Base-by-base conservation (phyloP, 2,888 invertebrate species). In the Pristionchus mayeri region DNA sequence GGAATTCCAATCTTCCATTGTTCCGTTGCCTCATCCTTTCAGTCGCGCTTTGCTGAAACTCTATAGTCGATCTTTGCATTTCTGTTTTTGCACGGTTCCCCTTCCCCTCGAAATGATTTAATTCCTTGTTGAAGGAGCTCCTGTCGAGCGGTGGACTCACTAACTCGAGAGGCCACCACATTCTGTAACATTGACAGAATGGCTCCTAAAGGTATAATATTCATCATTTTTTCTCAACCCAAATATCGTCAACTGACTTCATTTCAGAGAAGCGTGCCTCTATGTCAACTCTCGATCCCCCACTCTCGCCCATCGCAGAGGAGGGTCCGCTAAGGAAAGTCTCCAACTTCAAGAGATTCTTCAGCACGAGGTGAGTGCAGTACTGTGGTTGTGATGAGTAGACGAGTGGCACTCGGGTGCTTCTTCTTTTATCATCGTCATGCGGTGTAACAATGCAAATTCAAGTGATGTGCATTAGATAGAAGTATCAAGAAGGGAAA, bases 121-220 rank as follows among this genome's bases (percentile, higher is more conserved):
- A 71, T 44, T 71, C 71, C 71, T 71, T 24, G 71, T 40, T 40
- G 71, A 40, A 0, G 1, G 21, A n/a, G 13, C 24, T n/a, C 71
- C 40, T 71, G 37, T 44, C 71, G 71, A 40, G 71, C 18, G 71
- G 71, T 71, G 40, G 71, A 21, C 63, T 60, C 60, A 60, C 30
- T 30, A 34, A 34, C 4, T 40, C 54, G 54, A 18, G n/a, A n/a
- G 9, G 18, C 18, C 24, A 40, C 9, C 3, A 9, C 24, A 0
- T 44, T 2, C 71, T 18, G 40, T 9, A 71, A 21, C 24, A 30
- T 24, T 13, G 16, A 34, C 9, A n/a, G 11, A 30, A 30, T 37
- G 67, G 37, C 40, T 71, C 71, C 40, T n/a, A 44, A 71, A 71
- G 71, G 71, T 67, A 67, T n/a, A 21, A 37, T 67, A 67, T 9